These are phyloP conservation scores for Geococcyx californianus DNA, from an alignment of 2,113 vertebrate genomes.

Conservation along the genomic window DNA sequence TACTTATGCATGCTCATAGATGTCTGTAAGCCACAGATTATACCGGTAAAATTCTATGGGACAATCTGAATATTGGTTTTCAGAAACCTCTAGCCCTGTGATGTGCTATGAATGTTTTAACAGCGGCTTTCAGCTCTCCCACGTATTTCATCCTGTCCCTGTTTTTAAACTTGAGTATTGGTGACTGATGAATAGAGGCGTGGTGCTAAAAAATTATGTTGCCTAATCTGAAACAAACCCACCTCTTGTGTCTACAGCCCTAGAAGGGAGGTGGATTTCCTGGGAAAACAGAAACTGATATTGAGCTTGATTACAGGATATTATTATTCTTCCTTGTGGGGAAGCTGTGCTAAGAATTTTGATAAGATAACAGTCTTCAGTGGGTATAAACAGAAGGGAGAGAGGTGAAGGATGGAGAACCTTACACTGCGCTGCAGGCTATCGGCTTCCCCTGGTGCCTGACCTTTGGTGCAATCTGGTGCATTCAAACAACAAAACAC, in stretches of 20 bases:
- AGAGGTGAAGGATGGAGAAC: not conserved
- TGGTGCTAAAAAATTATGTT: not conserved
- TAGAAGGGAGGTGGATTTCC: not conserved
- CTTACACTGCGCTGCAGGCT: not conserved
- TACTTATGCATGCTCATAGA: accelerated
- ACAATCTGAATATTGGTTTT: not conserved
- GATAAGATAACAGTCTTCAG: not conserved
- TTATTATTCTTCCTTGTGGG: not conserved
- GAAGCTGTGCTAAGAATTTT: not conserved
- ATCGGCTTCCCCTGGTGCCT: conserved; percentile 1
- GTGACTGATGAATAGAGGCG: not conserved
- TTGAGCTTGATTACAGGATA: not conserved
- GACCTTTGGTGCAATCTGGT: conserved; percentile 5
- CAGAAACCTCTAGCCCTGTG: not conserved
- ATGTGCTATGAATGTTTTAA: not conserved
- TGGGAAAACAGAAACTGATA: not conserved
- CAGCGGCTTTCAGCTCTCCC: not conserved
- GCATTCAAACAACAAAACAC: not conserved
- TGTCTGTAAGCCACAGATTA: not conserved
- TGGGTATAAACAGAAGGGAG: not conserved
- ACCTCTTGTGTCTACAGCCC: not conserved
- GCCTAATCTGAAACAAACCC: not conserved
- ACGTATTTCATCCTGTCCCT: not conserved
- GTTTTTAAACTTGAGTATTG: not conserved
- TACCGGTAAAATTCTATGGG: not conserved